A percentile compares a stretch with the other conserved stretches of the same genome.
Conservation (phyloP, 2,888 invertebrate genomes). For the Cephus pulcher region DNA sequence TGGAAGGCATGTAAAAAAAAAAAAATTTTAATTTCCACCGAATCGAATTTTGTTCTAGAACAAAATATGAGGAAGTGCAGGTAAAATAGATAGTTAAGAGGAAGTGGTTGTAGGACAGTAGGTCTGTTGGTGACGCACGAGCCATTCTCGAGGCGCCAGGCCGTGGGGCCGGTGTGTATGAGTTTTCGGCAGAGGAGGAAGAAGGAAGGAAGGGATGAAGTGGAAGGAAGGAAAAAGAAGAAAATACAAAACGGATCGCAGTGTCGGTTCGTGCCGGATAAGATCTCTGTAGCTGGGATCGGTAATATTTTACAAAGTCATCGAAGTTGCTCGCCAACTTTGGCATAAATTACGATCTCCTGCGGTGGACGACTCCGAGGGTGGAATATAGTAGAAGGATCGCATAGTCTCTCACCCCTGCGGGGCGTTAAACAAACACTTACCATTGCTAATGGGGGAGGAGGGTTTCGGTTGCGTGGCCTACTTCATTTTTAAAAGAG, state of each 20-base stretch:
- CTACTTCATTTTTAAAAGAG: not conserved
- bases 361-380: constrained; percentile 14
- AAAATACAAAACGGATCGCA: constrained; percentile 42
- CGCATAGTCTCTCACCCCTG: constrained; percentile 25
- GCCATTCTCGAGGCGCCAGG: constrained; percentile 46
- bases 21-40: not conserved
- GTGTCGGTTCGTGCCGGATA: constrained; percentile 50
- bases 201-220: constrained; percentile 21
- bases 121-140: constrained; percentile 39
- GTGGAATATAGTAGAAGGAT: not conserved
- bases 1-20: not conserved
- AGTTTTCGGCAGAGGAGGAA: constrained; percentile 15
- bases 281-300: constrained; percentile 58
- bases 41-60: not conserved
- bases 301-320: constrained; percentile 64
- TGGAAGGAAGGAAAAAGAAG: constrained; percentile 31
- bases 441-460: constrained; percentile 45
- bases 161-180: not conserved
- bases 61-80: not conserved
- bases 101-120: not conserved
- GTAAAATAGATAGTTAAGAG: not conserved
- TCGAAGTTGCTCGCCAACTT: constrained; percentile 63
- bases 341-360: constrained; percentile 57
- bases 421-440: constrained; percentile 52
- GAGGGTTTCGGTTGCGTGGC: constrained; percentile 13